A percentile compares a stretch with the other conserved stretches of the same genome.
Conservation (phyloP, 2,888 invertebrate genomes). For the Cheilosia vernalis region DNA sequence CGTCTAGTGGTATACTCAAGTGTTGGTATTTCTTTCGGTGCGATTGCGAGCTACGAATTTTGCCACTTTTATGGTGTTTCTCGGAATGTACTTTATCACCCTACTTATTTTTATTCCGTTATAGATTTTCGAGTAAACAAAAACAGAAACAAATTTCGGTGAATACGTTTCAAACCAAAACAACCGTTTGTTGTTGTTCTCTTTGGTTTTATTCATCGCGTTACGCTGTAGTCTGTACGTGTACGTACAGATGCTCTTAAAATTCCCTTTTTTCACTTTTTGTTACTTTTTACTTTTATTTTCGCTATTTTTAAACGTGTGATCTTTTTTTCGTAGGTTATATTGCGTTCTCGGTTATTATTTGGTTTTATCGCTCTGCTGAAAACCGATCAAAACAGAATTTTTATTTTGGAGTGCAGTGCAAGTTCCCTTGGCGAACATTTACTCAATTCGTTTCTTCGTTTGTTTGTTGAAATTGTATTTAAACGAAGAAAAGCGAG, state of each 20-base stretch:
- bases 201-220: neutral
- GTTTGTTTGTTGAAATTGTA: neutral
- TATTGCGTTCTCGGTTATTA: slow-evolving; percentile 1
- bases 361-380: slow-evolving; percentile 26
- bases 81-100: slow-evolving; percentile 17
- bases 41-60: neutral
- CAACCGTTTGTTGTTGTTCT: slow-evolving; percentile 1
- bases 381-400: slow-evolving; percentile 18
- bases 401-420: neutral
- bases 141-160: slow-evolving; percentile 6
- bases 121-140: slow-evolving; percentile 18
- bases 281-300: neutral
- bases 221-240: neutral
- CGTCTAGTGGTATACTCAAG: slow-evolving; percentile 3
- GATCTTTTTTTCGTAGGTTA: slow-evolving; percentile 17
- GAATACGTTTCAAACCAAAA: slow-evolving; percentile 11
- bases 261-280: slow-evolving; percentile 3
- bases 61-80: slow-evolving; percentile 10
- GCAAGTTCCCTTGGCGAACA: neutral
- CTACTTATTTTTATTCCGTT: slow-evolving; percentile 5
- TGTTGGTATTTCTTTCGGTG: slow-evolving; percentile 17
- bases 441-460: neutral
- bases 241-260: neutral
- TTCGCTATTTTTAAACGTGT: slow-evolving; percentile 49
- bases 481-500: neutral